Base-by-base conservation (phyloP, 2,888 invertebrate genomes). In the Pterostichus niger region DNA sequence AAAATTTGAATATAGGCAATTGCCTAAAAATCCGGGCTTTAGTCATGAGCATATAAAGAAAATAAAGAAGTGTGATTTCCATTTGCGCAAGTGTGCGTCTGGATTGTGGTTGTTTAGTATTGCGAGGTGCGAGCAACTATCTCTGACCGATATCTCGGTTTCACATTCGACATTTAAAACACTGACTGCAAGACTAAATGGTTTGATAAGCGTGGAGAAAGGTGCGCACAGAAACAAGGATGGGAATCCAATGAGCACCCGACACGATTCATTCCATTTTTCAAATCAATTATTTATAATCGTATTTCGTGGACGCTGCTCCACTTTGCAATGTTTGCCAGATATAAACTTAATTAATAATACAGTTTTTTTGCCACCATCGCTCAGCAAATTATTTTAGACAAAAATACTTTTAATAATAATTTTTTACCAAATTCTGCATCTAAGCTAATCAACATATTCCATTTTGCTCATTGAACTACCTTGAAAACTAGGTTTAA, bases 81-180 rank as follows among this genome's bases (percentile, higher is more conserved):
- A 6, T 40, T 40, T 49, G 49, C 6, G 49, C 49, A 4, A 49
- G 49, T 49, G 49, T 13, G 49, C 1, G 40, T 40, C 40, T 40
- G 40, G 11, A n/a, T 46, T 10, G 49, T 49, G 13, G 11, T 49
- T n/a, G 11, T n/a, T n/a, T 13, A n/a, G 49, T 49, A 59, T 59
- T 59, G 59, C 31, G 75, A 75, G 75, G 52, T 52, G 75, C 49
- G 52, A 75, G 52, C 75, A 75, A 75, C 75, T 75, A 75, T 75
- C 75, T 75, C 52, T 75, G 75, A 75, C 75, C 75, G 75, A 75
- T 75, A 75, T 75, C 75, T 75, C n/a, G 52, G 64, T 79, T 79
- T 79, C 79, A 79, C 79, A 79, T 79, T 79, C 79, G 79, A 79
- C 79, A 79, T 79, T 79, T 79, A 33, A 79, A 79, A 44, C 64